Base-by-base conservation (phyloP, 2,888 invertebrate genomes). In the Yponomeuta sedellus region DNA sequence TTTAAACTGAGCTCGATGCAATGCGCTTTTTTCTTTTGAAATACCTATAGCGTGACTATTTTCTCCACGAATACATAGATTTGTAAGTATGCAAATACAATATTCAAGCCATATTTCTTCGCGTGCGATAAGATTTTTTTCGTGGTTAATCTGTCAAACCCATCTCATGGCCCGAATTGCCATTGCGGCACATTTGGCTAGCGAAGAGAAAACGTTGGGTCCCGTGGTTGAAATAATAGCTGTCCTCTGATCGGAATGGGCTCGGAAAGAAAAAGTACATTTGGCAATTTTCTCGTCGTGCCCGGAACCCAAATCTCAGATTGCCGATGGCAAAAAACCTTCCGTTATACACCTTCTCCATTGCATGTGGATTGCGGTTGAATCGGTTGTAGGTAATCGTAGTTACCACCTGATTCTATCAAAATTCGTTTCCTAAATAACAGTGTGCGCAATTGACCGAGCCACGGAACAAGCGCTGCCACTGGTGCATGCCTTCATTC, bases 361-460 rank as follows among this genome's bases (percentile, higher is more conserved):
- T 74, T 74, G 74, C 71, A 77, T 75, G 74, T 73, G 73, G 75
- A 75, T 75, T 85, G 85, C 78, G 83, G 83, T 84, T 79, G 73
- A 73, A 77, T 73, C 73, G 76, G 78, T 82, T 81, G 78, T 80
- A 71, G 77, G 73, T 79, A 77, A 81, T 79, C 74, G 72, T 76
- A 77, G 81, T 81, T 83, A 80, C 79, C 75, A 70, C 72, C 70
- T 72, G 74, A 34, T 34, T 56, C 66, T 66, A 52, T 65, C 34
- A 25, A 64, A 56, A 58, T 11, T 57, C 6, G 52, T 39, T 66
- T 58, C 44, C 66, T 61, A 66, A 66, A 63, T 66, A 61, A 66
- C 66, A 62, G 66, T 61, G 57, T 62, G 10, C 2, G 56, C 34
- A 57, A 63, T 39, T 66, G 20, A 34, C 12, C 11, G 10, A 19